Conservation (phyloP, 2,797 vertebrate genomes). For the Trichosurus vulpecula region DNA sequence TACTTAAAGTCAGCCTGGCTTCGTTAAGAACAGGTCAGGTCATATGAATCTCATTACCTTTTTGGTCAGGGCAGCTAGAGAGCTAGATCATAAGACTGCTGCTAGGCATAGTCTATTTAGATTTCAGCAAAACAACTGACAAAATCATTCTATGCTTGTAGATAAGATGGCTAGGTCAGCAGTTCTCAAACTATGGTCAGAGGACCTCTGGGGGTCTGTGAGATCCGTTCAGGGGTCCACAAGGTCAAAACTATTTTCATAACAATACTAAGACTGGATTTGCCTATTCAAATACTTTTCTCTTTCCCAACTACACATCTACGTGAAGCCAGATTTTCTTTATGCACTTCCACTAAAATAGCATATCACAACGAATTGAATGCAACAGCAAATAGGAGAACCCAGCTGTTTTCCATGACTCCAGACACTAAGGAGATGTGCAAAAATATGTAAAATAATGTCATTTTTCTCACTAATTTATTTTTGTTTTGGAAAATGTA, state of each 20-base stretch:
- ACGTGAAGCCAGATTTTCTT: not conserved
- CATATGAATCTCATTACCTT: not conserved
- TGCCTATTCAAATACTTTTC: not conserved
- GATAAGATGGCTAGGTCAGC: not conserved
- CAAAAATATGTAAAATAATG: not conserved
- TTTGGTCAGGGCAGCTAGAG: not conserved
- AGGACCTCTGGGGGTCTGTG: not conserved
- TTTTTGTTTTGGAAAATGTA: not conserved
- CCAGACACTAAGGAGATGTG: not conserved
- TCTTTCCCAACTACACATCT: not conserved
- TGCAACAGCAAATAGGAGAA: not conserved
- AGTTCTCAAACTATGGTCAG: not conserved
- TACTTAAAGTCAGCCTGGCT: not conserved
- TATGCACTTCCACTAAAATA: not conserved
- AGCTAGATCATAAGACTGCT: not conserved
- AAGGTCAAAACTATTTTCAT: not conserved
- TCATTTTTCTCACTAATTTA: not conserved
- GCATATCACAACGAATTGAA: not conserved
- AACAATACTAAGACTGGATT: not conserved
- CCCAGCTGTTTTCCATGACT: not conserved
- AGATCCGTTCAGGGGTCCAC: not conserved
- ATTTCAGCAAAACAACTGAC: not conserved
- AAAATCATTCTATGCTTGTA: not conserved
- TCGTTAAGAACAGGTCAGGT: not conserved
- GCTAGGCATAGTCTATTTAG: not conserved